A percentile compares a stretch with the other conserved stretches of the same genome.
Evolutionary conservation across 2,797 vertebrate species (phyloP).

Genomic region (Botia almorhae): DNA sequence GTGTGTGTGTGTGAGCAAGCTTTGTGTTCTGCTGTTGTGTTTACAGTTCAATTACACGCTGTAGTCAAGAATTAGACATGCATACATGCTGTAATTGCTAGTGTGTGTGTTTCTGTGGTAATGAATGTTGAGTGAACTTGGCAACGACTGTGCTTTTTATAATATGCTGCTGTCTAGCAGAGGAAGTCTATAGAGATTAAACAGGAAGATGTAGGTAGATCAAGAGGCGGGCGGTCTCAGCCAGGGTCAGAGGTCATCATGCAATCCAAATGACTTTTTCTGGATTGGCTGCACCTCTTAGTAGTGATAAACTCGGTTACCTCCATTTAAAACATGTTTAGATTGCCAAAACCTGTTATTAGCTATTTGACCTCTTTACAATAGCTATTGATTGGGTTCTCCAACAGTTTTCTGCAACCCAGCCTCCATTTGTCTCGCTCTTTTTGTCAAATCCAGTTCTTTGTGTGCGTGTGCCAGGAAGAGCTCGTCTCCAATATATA

Average conservation of each 20-base stretch:
- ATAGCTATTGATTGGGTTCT: constrained; percentile 40
- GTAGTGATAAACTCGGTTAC: constrained; percentile 14
- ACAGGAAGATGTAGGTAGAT: constrained; percentile 6
- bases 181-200: constrained; percentile 30
- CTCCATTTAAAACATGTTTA: constrained; percentile 24
- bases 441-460: constrained; percentile 48
- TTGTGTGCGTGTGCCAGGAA: constrained; percentile 49
- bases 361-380: background rate
- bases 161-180: constrained; percentile 41
- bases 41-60: constrained; percentile 7
- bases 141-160: constrained; percentile 9
- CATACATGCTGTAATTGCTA: constrained; percentile 55
- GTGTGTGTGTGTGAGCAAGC: constrained; percentile 9
- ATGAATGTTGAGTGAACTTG: background rate
- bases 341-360: constrained; percentile 32
- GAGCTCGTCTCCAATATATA: constrained; percentile 44
- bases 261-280: constrained; percentile 36
- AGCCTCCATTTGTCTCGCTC: constrained; percentile 49
- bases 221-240: background rate
- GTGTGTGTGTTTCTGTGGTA: constrained; percentile 29
- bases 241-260: constrained; percentile 44
- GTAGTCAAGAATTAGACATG: constrained; percentile 40
- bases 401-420: constrained; percentile 19
- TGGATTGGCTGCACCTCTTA: background rate
- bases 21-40: constrained; percentile 31